Conservation (phyloP, 2,888 invertebrate genomes). For the Drosophila peninsularis region DNA sequence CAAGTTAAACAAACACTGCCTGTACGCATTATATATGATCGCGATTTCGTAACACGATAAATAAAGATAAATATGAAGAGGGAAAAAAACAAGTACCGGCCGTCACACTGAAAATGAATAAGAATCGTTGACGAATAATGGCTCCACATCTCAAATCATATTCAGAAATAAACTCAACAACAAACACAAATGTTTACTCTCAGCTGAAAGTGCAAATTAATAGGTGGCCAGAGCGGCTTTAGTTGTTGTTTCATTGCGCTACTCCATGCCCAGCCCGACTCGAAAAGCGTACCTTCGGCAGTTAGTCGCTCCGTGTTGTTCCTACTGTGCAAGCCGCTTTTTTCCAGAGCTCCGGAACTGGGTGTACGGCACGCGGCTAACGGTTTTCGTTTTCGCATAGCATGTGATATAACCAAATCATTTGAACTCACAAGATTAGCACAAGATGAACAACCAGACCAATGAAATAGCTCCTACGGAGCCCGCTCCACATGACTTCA, state of each 20-base stretch:
- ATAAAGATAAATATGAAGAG: conserved; percentile 43
- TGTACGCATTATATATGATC: conserved; percentile 26
- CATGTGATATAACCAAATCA: conserved; percentile 63
- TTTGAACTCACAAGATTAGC: conserved; percentile 2
- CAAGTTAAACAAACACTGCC: conserved; percentile 41
- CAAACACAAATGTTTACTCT: conserved; percentile 28
- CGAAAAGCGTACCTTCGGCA: conserved; percentile 10
- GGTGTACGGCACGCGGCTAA: conserved; percentile 29
- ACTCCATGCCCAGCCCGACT: conserved; percentile 23
- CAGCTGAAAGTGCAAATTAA: conserved; percentile 63
- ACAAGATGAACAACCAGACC: conserved; percentile 51
- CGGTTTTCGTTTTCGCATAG: conserved; percentile 33
- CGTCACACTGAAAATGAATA: conserved; percentile 11
- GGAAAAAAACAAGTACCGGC: conserved; percentile 25
- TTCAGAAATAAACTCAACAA: conserved; percentile 27
- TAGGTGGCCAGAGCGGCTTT: conserved; percentile 25
- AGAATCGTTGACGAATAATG: conserved; percentile 16
- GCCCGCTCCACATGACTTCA: conserved; percentile 67
- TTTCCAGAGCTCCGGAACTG: conserved; percentile 12
- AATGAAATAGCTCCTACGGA: conserved; percentile 35
- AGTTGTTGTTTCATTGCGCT: conserved; percentile 14
- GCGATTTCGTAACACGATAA: conserved; percentile 53
- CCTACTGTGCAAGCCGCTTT: conserved; percentile 31
- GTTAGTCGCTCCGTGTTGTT: conserved; percentile 46
- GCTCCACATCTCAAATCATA: conserved; percentile 15